Percentiles rank a stretch among this genome's conserved stretches.
These are phyloP conservation scores for Caenorhabditis briggsae DNA, from an alignment of 1,140 invertebrate species.

Conservation along the genomic window DNA sequence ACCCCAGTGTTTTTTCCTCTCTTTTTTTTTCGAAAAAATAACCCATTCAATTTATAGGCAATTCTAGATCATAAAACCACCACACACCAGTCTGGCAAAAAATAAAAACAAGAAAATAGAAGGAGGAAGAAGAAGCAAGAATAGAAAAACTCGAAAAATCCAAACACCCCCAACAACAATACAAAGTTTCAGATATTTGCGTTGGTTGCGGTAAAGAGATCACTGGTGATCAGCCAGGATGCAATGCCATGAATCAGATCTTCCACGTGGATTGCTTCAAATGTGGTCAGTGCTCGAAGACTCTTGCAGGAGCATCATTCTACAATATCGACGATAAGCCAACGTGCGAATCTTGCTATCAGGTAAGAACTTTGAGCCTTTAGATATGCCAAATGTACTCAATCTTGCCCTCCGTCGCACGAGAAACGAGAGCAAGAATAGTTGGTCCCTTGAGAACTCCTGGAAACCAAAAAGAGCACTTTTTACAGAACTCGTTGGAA, in stretches of 20 bases:
- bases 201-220: constrained; percentile 63
- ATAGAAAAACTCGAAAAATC: too few species aligned
- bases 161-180: constrained; percentile 7
- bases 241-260: constrained; percentile 90
- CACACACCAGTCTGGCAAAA: neutral
- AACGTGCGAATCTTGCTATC: constrained; percentile 67
- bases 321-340: constrained; percentile 68
- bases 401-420: constrained; percentile 47
- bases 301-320: constrained; percentile 67
- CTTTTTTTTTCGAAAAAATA: neutral
- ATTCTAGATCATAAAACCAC: constrained; percentile 44
- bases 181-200: constrained; percentile 65
- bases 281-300: constrained; percentile 84
- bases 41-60: constrained; percentile 36
- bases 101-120: neutral
- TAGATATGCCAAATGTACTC: constrained; percentile 19
- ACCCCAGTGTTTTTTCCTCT: neutral
- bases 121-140: too few species aligned
- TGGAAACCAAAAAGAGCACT: neutral
- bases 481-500: constrained; percentile 85
- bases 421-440: neutral
- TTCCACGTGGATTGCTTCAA: constrained; percentile 95
- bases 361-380: constrained; percentile 54
- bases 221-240: constrained; percentile 62
- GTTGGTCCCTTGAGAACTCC: constrained; percentile 5